Evolutionary conservation across 2,888 invertebrate species (phyloP), one percentile per base, ranked within the genome.

Genomic region (Eulithis testata): DNA sequence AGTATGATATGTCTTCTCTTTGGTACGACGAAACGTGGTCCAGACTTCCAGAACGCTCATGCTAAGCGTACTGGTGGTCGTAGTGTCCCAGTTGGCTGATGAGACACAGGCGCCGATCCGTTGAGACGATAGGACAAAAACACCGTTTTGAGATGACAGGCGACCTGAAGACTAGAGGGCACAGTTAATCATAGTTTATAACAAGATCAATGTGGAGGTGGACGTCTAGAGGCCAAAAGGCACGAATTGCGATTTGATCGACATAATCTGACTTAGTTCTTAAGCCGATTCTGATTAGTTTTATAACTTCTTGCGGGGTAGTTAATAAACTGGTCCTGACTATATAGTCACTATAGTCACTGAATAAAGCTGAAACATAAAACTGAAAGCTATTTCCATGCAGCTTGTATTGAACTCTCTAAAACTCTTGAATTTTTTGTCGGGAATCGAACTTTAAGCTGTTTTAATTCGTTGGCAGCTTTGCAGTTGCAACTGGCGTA

Each of bases 1-100:
- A 40, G 40, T 40, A 40, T 40, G 40, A 9, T 40, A 7, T 40
- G 31, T 31, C 31, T 31, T 31, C 31, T 31, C 31, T 31, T 31
- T 6, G 4, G 6, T 31, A 31, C 2, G 6, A 31, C 1, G 31
- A 31, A 31, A 31, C 31, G 31, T 31, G 5, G 31, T 31, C 21
- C 21, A 21, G 21, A 21, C 21, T 2, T 31, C 6, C 6, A 6
- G 21, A 21, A 4, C 31, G 31, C 31, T 31, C 31, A 31, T 31
- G 31, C 31, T 31, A 31, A 31, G 1, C 31, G 31, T 31, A 6
- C 31, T 50, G 55, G 6, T 27, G 11, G 59, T 36, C 52, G 4
- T 44, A n/a, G 59, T 47, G 54, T 62, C 59, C 54, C 62, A 54
- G 50, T 66, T 59, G 36, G 37, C 44, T 63, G 56, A 60, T 63